These are phyloP conservation scores for Acronicta aceris DNA, from an alignment of 2,888 invertebrate genomes.

Conservation along the genomic window DNA sequence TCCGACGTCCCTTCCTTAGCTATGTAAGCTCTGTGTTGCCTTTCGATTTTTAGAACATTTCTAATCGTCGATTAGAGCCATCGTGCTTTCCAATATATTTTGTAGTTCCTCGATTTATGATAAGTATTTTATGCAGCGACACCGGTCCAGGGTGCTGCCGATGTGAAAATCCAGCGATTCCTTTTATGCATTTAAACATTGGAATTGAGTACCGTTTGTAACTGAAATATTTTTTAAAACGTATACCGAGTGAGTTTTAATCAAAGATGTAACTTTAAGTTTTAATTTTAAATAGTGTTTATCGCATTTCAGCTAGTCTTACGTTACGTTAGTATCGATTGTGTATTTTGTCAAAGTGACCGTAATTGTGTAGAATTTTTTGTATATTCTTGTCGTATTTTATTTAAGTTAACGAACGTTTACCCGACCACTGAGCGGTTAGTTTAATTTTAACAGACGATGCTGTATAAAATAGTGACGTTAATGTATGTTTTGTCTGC, in stretches of 20 bases:
- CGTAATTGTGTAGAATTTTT: conserved; percentile 79
- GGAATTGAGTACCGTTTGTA: conserved; percentile 83
- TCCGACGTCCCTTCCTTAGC: conserved; percentile 69
- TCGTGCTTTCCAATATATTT: conserved; percentile 76
- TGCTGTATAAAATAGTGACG: conserved; percentile 79
- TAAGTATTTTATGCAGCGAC: conserved; percentile 43
- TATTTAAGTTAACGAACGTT: conserved; percentile 71
- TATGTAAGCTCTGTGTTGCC: conserved; percentile 68
- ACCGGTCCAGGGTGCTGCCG: conserved; percentile 66
- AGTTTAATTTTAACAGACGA: conserved; percentile 73
- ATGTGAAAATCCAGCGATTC: conserved; percentile 69
- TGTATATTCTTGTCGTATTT: conserved; percentile 85
- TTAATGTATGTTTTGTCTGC: conserved; percentile 81
- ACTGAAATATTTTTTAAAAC: conserved; percentile 78
- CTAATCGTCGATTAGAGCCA: conserved; percentile 60
- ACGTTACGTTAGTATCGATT: conserved; percentile 84
- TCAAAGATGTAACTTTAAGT: conserved; percentile 89
- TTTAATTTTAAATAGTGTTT: conserved; percentile 84
- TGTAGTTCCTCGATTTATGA: conserved; percentile 79
- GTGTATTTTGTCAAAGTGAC: conserved; percentile 77
- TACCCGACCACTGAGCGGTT: conserved; percentile 70
- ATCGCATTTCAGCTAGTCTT: conserved; percentile 89
- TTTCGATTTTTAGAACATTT: conserved; percentile 55
- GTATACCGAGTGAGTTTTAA: conserved; percentile 87
- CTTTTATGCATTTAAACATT: conserved; percentile 75